Evolutionary conservation across 2,888 invertebrate species (phyloP).

Genomic region (Stramonita haemastoma): DNA sequence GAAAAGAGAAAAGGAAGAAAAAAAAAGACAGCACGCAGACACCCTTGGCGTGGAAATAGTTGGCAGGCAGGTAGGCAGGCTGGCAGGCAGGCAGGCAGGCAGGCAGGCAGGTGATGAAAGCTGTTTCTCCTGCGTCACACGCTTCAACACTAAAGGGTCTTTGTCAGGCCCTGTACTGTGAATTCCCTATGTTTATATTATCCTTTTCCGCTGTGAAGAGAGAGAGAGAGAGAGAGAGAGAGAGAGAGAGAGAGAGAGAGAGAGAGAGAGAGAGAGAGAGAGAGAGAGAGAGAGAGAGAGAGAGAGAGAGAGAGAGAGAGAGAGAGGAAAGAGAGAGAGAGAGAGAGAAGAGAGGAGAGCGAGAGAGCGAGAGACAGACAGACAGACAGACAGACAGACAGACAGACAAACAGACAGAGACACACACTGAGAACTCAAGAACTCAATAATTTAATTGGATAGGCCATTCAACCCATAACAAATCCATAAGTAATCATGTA

Average conservation of each 20-base stretch:
- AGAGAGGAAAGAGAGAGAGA: not conserved
- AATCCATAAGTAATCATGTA: too few species aligned
- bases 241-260: not conserved
- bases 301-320: not conserved
- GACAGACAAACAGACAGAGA: not conserved
- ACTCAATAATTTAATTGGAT: too few species aligned
- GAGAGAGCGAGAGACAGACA: not conserved
- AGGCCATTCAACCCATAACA: too few species aligned
- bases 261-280: not conserved
- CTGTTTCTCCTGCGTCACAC: too few species aligned
- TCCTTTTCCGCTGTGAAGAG: not conserved
- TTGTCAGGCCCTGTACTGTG: not conserved
- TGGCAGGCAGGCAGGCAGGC: too few species aligned
- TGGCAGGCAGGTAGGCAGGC: too few species aligned
- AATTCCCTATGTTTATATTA: not conserved
- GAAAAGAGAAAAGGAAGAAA: too few species aligned
- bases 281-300: not conserved
- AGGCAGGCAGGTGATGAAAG: too few species aligned
- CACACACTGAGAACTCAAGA: too few species aligned
- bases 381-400: not conserved
- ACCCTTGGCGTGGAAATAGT: too few species aligned
- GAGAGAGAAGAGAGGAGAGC: not conserved
- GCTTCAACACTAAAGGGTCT: too few species aligned
- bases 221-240: not conserved
- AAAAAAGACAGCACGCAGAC: too few species aligned